A percentile compares a stretch with the other conserved stretches of the same genome.
Evolutionary conservation across 2,113 vertebrate species (phyloP).

Genomic region (Bubo blakistoni): DNA sequence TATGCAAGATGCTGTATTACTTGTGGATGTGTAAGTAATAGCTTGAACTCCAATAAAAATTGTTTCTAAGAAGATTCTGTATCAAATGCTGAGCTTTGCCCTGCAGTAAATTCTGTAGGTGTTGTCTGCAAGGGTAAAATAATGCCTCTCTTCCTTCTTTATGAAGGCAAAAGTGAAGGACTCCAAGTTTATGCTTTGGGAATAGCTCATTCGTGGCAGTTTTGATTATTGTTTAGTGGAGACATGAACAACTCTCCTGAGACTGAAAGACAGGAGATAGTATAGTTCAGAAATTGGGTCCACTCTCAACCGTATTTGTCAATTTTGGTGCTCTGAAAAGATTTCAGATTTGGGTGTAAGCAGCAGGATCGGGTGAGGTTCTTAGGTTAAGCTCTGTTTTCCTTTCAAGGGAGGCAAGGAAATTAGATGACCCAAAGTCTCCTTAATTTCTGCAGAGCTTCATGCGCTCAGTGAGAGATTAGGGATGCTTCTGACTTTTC

Average conservation of each 20-base stretch:
- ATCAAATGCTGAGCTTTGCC: not conserved
- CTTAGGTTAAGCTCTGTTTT: not conserved
- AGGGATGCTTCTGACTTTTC: not conserved
- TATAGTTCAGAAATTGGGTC: rapidly evolving
- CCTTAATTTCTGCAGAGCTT: not conserved
- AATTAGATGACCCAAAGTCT: not conserved
- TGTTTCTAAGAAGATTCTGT: not conserved
- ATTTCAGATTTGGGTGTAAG: not conserved
- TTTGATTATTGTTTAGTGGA: not conserved
- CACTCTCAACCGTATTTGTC: not conserved
- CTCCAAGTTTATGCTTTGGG: not conserved
- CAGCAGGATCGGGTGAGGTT: not conserved
- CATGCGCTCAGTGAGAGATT: not conserved
- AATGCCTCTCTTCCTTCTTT: not conserved
- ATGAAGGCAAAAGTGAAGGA: not conserved
- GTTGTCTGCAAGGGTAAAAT: not conserved
- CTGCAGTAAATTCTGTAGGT: not conserved
- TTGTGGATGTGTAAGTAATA: slow-evolving; percentile 93
- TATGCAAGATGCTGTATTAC: slow-evolving; percentile 97
- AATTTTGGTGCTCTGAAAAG: not conserved
- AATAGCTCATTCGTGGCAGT: not conserved
- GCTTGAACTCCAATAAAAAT: not conserved
- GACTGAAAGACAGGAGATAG: not conserved
- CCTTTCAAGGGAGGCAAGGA: not conserved
- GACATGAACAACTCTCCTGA: not conserved